phyloP scores from a whole-genome alignment of 2,797 vertebrate species.

The Liasis olivaceus region DNA sequence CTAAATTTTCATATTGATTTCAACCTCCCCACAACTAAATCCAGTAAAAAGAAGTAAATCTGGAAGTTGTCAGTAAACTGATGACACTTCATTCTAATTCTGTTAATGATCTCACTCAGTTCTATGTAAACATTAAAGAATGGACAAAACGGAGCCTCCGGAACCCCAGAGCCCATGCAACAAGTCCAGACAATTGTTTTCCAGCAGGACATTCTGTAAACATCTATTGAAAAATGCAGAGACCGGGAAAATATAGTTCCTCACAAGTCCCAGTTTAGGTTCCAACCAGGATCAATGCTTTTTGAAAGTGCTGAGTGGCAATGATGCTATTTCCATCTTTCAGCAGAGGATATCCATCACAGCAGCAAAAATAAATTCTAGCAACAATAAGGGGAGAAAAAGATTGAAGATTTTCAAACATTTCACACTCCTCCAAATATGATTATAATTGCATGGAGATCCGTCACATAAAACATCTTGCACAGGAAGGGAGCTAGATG shows the following conservation, averaged over 20 bases:
- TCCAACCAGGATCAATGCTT: not conserved
- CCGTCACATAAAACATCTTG: not conserved
- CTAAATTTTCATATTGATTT: not conserved
- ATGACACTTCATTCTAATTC: not conserved
- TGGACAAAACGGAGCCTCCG: not conserved
- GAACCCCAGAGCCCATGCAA: not conserved
- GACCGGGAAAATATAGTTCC: not conserved
- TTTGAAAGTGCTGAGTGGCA: not conserved
- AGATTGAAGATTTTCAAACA: not conserved
- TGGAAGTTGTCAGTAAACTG: not conserved
- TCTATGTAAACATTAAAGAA: not conserved
- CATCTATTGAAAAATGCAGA: not conserved
- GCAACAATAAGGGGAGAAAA: not conserved
- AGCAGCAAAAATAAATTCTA: not conserved
- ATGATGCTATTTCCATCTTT: not conserved
- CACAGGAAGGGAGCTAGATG: not conserved
- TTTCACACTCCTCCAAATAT: not conserved
- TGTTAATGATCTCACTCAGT: not conserved
- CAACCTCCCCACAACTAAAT: not conserved
- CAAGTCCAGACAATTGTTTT: not conserved
- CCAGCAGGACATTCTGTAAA: not conserved
- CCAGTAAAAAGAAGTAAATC: not conserved
- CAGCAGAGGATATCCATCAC: not conserved
- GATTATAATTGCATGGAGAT: not conserved
- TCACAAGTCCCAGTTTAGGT: not conserved